These are phyloP conservation scores for Bombyx mori DNA, from an alignment of 1,140 invertebrate species.

Conservation along the genomic window ASM3026992v2 NC_085123.1:12505501-12506000, in stretches of 20 bases:
- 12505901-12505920: background rate
- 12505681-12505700: constrained; percentile 51
- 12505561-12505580: background rate
- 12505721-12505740: background rate
- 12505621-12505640: constrained; percentile 65
- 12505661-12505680: constrained; percentile 60
- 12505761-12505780: too few relatives aligned
- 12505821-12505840: too few relatives aligned
- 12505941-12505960: too few relatives aligned
- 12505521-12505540: constrained; percentile 48
- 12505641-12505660: constrained; percentile 61
- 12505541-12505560: constrained; percentile 25
- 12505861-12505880: constrained; percentile 66
- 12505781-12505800: too few relatives aligned
- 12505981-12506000: too few relatives aligned
- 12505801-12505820: too few relatives aligned
- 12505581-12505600: background rate
- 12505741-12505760: background rate
- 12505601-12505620: constrained; percentile 56
- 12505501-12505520: constrained; percentile 37
- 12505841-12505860: constrained; percentile 26
- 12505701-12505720: background rate
- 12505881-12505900: constrained; percentile 12
- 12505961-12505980: too few relatives aligned
- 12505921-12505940: too few relatives aligned